Evolutionary conservation across 2,113 vertebrate species (phyloP).

Genomic region (Numenius arquata): DNA sequence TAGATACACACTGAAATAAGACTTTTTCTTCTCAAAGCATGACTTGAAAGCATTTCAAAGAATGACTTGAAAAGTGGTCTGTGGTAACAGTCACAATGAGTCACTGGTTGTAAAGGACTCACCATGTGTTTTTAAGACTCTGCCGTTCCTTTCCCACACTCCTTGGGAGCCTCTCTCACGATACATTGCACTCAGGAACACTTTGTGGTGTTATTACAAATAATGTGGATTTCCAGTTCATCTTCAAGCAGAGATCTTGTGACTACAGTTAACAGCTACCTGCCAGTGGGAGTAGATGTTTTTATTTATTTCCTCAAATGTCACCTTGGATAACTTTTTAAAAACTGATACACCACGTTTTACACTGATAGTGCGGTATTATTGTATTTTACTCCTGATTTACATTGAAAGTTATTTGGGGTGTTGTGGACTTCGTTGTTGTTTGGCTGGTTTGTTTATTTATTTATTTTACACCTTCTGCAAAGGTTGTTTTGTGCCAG

Average conservation of each 20-base stretch:
- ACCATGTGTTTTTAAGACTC: neutral
- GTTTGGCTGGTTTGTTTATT: no score
- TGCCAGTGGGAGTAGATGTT: neutral
- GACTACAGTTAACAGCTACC: neutral
- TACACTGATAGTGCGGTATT: neutral
- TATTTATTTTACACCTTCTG: neutral
- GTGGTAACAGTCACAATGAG: rapidly evolving
- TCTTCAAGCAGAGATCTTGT: neutral
- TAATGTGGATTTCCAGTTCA: neutral
- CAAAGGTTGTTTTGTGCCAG: neutral
- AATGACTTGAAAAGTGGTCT: neutral
- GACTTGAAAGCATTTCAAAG: no score
- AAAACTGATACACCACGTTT: neutral
- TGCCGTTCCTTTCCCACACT: neutral
- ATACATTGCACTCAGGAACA: rapidly evolving
- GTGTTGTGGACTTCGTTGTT: no score
- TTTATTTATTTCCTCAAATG: neutral
- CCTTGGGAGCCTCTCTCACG: neutral
- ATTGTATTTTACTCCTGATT: neutral
- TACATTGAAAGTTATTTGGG: no score
- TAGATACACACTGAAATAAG: neutral
- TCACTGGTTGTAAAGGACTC: neutral
- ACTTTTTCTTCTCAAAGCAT: neutral
- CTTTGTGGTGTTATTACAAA: neutral
- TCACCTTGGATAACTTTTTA: neutral